phyloP scores from a whole-genome alignment of 2,113 vertebrate species.

The Ameiurus melas region DNA sequence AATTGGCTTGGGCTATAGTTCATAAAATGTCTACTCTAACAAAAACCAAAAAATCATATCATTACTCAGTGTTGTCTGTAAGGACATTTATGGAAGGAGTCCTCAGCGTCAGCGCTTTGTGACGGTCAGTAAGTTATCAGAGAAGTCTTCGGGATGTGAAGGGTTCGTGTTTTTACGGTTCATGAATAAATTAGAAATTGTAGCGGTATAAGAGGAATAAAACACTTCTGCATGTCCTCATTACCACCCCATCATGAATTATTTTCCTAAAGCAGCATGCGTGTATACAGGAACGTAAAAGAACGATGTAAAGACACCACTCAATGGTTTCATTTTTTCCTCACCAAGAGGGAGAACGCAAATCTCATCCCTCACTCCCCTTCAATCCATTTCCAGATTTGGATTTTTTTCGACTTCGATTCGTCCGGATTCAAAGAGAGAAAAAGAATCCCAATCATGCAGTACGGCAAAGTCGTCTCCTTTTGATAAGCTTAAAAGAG shows the following conservation, averaged over 20 bases:
- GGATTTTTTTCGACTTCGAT: neutral
- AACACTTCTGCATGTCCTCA: neutral
- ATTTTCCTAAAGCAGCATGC: neutral
- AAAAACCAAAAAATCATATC: neutral
- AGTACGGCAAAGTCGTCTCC: neutral
- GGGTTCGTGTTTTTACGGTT: neutral
- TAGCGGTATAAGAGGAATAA: neutral
- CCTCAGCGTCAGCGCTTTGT: neutral
- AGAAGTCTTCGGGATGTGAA: neutral
- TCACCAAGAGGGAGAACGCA: neutral
- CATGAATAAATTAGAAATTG: no score
- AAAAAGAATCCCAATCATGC: slow-evolving; percentile 24
- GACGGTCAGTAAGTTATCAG: neutral
- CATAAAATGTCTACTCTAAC: neutral
- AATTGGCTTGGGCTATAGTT: neutral
- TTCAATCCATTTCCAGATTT: slow-evolving; percentile 2
- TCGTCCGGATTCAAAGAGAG: neutral
- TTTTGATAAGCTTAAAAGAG: slow-evolving; percentile 46
- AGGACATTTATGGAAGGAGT: neutral
- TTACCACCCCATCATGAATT: neutral
- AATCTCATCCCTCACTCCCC: neutral
- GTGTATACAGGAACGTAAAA: neutral
- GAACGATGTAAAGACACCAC: neutral
- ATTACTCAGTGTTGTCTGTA: neutral
- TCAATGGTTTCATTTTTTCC: neutral